Conservation (phyloP, 2,113 vertebrate genomes). For the Rhinichthys klamathensis region DNA sequence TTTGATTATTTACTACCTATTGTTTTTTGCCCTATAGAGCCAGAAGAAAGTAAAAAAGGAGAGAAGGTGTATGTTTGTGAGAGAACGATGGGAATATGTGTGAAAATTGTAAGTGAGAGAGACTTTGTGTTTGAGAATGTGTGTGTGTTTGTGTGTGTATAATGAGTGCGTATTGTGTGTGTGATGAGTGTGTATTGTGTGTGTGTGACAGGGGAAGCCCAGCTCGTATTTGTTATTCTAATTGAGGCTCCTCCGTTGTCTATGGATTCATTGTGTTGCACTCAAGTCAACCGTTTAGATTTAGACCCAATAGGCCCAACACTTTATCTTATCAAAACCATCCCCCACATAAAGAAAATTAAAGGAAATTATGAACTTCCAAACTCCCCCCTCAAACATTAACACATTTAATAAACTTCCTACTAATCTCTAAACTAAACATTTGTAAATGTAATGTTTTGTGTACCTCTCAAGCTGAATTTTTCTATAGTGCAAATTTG, state of each 20-base stretch:
- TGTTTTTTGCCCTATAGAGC: slow-evolving; percentile 49
- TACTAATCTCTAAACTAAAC: background rate
- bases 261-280: slow-evolving; percentile 52
- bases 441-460: background rate
- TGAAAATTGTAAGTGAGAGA: slow-evolving; percentile 23
- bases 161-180: background rate
- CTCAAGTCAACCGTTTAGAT: slow-evolving; percentile 57
- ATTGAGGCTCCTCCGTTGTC: slow-evolving; percentile 58
- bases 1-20: slow-evolving; percentile 61
- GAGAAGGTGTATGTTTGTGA: slow-evolving; percentile 11
- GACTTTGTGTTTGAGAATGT: background rate
- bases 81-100: slow-evolving; percentile 25
- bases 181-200: slow-evolving; percentile 45
- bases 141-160: background rate
- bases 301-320: slow-evolving; percentile 46
- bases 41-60: slow-evolving; percentile 25
- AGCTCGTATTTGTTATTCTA: slow-evolving; percentile 58
- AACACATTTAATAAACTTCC: background rate
- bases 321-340: slow-evolving; percentile 34
- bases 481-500: background rate
- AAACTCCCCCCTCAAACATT: background rate
- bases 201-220: slow-evolving; percentile 50
- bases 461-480: background rate
- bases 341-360: background rate
- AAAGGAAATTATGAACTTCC: slow-evolving; percentile 23